Percentiles rank a stretch among this genome's conserved stretches.
These are phyloP conservation scores for Rambutsinella grinnellia DNA, from an alignment of 2,888 invertebrate species.

Conservation along the genomic window DNA sequence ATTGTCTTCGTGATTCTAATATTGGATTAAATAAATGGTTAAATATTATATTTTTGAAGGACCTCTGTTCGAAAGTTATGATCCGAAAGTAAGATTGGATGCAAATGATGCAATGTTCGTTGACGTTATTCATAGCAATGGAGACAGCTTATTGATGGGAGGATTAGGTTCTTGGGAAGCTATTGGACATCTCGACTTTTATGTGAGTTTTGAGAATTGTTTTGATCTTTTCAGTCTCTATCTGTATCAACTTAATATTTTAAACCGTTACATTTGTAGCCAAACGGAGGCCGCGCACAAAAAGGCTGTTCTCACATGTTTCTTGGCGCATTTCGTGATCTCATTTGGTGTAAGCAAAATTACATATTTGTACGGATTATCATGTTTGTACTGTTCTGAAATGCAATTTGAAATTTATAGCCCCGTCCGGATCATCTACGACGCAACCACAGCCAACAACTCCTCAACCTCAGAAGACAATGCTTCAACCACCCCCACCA, in stretches of 20 bases:
- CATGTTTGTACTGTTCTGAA: too few species aligned
- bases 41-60: conserved; percentile 74
- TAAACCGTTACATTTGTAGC: conserved; percentile 77
- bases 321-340: conserved; percentile 90
- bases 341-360: conserved; percentile 88
- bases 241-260: conserved; percentile 8
- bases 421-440: neutral
- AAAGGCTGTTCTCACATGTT: conserved; percentile 93
- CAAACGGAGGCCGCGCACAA: conserved; percentile 92
- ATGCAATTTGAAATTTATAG: too few species aligned
- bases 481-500: conserved; percentile 1
- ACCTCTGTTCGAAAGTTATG: conserved; percentile 91
- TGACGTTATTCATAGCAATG: conserved; percentile 94
- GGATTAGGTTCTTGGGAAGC: conserved; percentile 92
- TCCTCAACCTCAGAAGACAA: neutral
- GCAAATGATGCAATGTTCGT: conserved; percentile 88
- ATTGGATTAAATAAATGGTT: too few species aligned
- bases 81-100: conserved; percentile 86
- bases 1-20: neutral
- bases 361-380: too few species aligned
- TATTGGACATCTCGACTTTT: conserved; percentile 84
- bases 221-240: too few species aligned
- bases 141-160: conserved; percentile 90
- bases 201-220: conserved; percentile 20
- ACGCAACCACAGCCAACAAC: conserved; percentile 1